Percentiles rank a stretch among this genome's conserved stretches.
Conservation (phyloP, 2,113 vertebrate species). For the Lontra canadensis region DNA sequence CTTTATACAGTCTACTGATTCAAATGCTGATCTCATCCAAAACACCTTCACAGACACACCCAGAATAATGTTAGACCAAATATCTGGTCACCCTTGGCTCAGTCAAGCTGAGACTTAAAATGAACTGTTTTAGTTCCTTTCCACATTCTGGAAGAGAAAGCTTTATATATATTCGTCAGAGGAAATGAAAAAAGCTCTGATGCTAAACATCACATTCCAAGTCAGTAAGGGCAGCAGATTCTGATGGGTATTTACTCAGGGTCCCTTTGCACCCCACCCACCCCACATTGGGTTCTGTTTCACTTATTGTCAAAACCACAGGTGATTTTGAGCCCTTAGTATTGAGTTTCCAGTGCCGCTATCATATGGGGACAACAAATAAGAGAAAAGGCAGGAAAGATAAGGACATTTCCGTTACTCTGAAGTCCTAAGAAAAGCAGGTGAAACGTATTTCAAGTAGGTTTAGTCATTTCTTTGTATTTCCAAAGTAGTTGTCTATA, state of each 20-base stretch:
- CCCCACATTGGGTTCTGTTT: not conserved
- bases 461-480: not conserved
- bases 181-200: not conserved
- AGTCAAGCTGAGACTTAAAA: not conserved
- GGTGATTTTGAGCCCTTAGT: not conserved
- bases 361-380: not conserved
- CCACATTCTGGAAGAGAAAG: not conserved
- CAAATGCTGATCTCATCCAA: not conserved
- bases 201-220: not conserved
- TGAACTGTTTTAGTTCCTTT: not conserved
- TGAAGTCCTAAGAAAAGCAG: not conserved
- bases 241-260: not conserved
- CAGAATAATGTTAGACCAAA: not conserved
- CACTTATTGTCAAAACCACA: not conserved
- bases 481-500: not conserved
- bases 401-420: not conserved
- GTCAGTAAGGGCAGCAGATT: not conserved
- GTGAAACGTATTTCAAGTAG: not conserved
- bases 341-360: not conserved
- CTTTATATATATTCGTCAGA: not conserved
- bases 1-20: not conserved
- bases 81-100: not conserved
- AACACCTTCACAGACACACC: not conserved
- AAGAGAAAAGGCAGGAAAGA: not conserved
- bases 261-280: not conserved